Evolutionary conservation across 2,888 invertebrate species (phyloP), one percentile per base, ranked within the genome.

Genomic region (Philhelius pedissequus): DNA sequence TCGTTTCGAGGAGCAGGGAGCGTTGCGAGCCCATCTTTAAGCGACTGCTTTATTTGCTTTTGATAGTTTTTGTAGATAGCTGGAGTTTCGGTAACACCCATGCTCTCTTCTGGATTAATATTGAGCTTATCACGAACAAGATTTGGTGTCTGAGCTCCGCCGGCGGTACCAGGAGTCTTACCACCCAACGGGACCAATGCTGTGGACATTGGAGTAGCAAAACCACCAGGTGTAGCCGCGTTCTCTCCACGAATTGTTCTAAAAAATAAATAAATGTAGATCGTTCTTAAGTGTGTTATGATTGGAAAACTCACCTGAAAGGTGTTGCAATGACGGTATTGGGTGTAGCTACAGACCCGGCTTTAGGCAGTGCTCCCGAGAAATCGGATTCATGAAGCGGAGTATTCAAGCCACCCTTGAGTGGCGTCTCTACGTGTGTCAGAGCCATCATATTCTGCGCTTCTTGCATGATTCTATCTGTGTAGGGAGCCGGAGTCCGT

Each of bases 391-490:
- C 96, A 80, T 96, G 95, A 5, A 99, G 92, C 0, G 98, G 98
- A 0, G 99, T 99, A 91, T 99, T 99, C 25, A 97, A 90, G 0
- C 99, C 99, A 56, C 99, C 96, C 91, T 99, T 99, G 18, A 99
- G 92, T 0, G 99, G 99, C 0, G 99, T 99, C 89, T 99, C 99
- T 1, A 98, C 98, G 91, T 99, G 98, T 0, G 98, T 97, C 20
- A 99, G 92, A 0, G 99, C 99, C 97, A 99, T 98, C 89, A 99
- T 96, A 90, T 99, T 99, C 92, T 99, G 98, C 0, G 99, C 99
- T 92, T 99, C 99, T 94, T 98, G 95, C 82, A 96, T 93, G 86
- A 96, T 95, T 87, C 94, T 94, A 92, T 98, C 98, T 11, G 96
- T 96, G 71, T 95, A 94, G 4, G 94, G 95, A 1, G 96, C 95